phyloP scores from a whole-genome alignment of 2,888 invertebrate genomes.

The Dasypogon diadema region DNA sequence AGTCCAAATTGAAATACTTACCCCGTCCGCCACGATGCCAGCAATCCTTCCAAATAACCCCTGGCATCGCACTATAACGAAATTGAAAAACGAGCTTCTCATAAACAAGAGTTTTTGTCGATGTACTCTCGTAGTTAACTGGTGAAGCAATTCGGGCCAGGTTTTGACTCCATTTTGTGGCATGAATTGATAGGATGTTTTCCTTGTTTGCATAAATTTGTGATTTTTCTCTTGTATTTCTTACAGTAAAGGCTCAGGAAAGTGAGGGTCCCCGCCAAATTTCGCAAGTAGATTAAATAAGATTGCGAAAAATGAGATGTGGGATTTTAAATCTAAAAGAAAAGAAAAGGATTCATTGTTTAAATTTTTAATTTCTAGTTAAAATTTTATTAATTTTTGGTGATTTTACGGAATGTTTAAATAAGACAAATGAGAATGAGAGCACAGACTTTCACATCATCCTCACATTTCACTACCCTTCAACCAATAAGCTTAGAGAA shows the following conservation, averaged over 20 bases:
- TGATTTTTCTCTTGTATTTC: neutral
- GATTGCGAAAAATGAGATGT: no score
- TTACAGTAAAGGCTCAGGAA: neutral
- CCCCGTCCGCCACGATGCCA: neutral
- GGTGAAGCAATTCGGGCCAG: neutral
- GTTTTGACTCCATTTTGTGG: constrained; percentile 8
- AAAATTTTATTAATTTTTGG: no score
- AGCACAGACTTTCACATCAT: no score
- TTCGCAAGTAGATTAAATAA: neutral
- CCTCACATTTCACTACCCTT: no score
- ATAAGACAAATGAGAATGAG: no score
- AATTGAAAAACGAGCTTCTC: constrained; percentile 40
- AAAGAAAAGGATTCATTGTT: no score
- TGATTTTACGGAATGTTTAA: no score
- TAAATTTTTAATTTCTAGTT: no score
- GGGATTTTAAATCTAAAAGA: no score
- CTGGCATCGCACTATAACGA: constrained; percentile 8
- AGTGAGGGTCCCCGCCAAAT: neutral
- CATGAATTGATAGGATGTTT: constrained; percentile 23
- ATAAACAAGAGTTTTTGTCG: constrained; percentile 29
- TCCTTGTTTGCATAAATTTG: constrained; percentile 36
- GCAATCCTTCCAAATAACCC: constrained; percentile 3
- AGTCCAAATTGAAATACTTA: constrained; percentile 45
- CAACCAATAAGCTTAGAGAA: no score
- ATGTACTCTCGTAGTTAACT: neutral